Evolutionary conservation across 1,140 invertebrate genomes (phyloP).

Genomic region (Zaprionus vittiger): DNA sequence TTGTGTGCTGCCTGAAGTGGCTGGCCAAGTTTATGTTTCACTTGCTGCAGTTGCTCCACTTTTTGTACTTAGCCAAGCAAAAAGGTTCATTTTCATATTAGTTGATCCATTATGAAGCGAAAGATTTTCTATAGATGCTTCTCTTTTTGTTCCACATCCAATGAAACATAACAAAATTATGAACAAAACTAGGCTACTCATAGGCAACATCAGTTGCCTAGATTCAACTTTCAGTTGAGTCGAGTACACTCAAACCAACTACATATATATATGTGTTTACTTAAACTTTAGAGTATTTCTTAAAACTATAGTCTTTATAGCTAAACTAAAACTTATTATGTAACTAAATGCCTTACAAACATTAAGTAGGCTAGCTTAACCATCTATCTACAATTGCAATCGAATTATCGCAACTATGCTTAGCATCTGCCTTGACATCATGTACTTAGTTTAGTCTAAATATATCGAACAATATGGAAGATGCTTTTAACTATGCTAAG

Average conservation of each 20-base stretch:
- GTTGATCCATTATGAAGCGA: neutral
- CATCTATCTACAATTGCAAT: neutral
- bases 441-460: neutral
- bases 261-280: neutral
- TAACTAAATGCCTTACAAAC: neutral
- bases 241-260: too few relatives aligned
- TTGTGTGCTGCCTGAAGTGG: constrained; percentile 24
- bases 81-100: constrained; percentile 2
- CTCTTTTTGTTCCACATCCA: neutral
- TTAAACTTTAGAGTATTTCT: neutral
- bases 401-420: neutral
- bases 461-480: neutral
- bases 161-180: neutral
- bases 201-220: too few relatives aligned
- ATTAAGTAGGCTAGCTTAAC: neutral
- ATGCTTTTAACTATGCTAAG: constrained; percentile 2
- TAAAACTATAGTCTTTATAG: too few relatives aligned
- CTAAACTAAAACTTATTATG: neutral
- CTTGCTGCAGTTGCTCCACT: constrained; percentile 26
- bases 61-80: neutral
- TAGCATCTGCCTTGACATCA: neutral
- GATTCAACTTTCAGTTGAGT: too few relatives aligned
- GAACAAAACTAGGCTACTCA: neutral
- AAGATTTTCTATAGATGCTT: neutral
- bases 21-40: constrained; percentile 31